Evolutionary conservation across 2,888 invertebrate genomes (phyloP).

Genomic region (Carcina quercana): DNA sequence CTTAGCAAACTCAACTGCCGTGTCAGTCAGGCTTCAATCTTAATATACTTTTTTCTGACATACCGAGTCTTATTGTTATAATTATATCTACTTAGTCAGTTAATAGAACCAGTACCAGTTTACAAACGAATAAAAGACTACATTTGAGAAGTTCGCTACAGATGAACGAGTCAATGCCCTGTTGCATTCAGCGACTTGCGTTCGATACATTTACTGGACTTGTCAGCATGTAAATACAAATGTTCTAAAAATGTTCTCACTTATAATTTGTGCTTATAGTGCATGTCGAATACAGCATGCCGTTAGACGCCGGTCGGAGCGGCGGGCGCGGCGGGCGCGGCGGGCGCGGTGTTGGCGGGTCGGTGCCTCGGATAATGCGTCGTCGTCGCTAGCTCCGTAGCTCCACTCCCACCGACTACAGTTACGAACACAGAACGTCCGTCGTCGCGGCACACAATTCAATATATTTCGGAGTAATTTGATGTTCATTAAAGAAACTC

Average conservation of each 20-base stretch:
- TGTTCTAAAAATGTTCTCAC: conserved; percentile 71
- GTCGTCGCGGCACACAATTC: conserved; percentile 68
- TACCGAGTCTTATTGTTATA: too few species aligned
- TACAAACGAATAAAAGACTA: too few species aligned
- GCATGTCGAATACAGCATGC: conserved; percentile 70
- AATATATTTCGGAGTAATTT: conserved; percentile 73
- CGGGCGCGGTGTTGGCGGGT: conserved; percentile 50
- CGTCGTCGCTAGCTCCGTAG: conserved; percentile 16
- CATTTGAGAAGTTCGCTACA: too few species aligned
- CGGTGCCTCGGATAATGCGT: conserved; percentile 52
- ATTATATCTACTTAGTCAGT: too few species aligned
- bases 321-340: conserved; percentile 54
- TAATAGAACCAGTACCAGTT: too few species aligned
- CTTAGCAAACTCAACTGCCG: too few species aligned
- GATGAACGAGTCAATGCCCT: neutral
- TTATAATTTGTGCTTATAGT: conserved; percentile 72
- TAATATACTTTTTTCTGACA: too few species aligned
- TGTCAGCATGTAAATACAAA: conserved; percentile 56
- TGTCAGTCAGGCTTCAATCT: too few species aligned
- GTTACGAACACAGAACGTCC: conserved; percentile 66
- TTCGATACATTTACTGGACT: conserved; percentile 23
- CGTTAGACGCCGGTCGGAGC: conserved; percentile 62
- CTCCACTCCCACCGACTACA: conserved; percentile 49
- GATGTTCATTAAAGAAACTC: conserved; percentile 73
- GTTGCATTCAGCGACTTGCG: neutral